Conservation (phyloP, 2,113 vertebrate genomes). For the Grus americana region DNA sequence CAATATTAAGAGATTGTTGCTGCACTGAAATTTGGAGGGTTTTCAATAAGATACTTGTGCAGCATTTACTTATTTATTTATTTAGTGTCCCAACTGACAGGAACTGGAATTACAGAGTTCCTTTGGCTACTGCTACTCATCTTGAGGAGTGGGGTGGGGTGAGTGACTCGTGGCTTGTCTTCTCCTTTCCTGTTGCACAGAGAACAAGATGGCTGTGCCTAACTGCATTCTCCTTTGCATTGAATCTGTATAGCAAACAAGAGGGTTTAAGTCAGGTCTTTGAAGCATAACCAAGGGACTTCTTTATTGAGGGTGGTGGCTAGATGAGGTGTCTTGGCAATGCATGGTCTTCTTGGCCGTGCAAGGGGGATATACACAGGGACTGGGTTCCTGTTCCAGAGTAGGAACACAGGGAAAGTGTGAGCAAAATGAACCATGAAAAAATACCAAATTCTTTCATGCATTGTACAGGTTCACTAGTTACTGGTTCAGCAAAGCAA, state of each 20-base stretch:
- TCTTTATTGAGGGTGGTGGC: slow-evolving; percentile 31
- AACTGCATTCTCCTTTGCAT: not conserved
- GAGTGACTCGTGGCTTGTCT: not conserved
- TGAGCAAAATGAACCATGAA: slow-evolving; percentile 30
- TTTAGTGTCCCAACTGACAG: not conserved
- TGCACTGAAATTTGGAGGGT: slow-evolving; percentile 1
- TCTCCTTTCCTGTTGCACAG: not conserved
- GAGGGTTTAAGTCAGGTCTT: not conserved
- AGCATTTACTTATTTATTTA: not conserved
- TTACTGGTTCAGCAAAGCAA: slow-evolving; percentile 33
- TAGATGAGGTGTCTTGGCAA: slow-evolving; percentile 39
- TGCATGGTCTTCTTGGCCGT: slow-evolving; percentile 18
- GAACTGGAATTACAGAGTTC: not conserved
- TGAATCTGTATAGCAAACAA: not conserved
- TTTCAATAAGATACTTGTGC: not conserved
- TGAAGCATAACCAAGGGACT: not conserved
- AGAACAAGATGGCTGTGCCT: not conserved
- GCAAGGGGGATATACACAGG: not conserved
- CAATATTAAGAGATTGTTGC: not conserved
- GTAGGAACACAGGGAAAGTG: slow-evolving; percentile 34
- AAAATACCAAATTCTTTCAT: not conserved
- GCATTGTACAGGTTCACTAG: slow-evolving; percentile 1
- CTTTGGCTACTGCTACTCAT: slow-evolving; percentile 26
- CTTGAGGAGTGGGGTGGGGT: not conserved
- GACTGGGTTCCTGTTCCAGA: slow-evolving; percentile 28